Evolutionary conservation across 2,888 invertebrate species (phyloP).

Genomic region (Drosophila mettleri): DNA sequence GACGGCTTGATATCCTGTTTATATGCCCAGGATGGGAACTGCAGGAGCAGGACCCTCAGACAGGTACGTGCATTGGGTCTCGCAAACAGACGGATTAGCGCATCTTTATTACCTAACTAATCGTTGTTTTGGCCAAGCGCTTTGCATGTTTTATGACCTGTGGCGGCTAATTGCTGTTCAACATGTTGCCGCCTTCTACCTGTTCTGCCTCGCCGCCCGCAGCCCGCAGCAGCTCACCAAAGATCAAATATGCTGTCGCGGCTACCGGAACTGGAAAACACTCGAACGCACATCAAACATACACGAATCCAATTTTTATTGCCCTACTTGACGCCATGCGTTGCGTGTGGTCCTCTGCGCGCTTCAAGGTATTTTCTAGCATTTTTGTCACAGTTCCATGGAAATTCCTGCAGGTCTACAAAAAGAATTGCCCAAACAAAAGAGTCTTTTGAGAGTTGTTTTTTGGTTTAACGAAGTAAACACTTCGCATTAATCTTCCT

Average conservation of each 20-base stretch:
- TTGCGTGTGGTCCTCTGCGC: conserved; percentile 48
- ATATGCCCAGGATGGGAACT: conserved; percentile 42
- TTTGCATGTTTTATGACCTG: conserved; percentile 53
- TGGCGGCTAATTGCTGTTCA: conserved; percentile 46
- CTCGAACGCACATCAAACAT: not conserved
- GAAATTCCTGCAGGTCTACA: conserved; percentile 31
- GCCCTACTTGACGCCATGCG: conserved; percentile 58
- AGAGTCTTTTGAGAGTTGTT: not conserved
- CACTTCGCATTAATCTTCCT: not conserved
- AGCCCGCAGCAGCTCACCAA: not conserved
- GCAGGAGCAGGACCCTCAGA: not conserved
- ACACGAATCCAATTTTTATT: conserved; percentile 45
- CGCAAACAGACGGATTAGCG: conserved; percentile 65
- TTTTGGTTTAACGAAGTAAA: conserved; percentile 3
- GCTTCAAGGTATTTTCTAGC: conserved; percentile 20
- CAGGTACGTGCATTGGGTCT: conserved; percentile 32
- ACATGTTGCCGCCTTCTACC: conserved; percentile 18
- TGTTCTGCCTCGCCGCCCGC: not conserved
- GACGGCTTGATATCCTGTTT: conserved; percentile 56
- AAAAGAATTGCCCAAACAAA: conserved; percentile 4
- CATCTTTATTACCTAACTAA: conserved; percentile 57
- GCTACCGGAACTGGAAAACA: conserved; percentile 68
- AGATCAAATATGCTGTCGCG: conserved; percentile 26
- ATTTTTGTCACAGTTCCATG: conserved; percentile 39
- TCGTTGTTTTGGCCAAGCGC: conserved; percentile 25